Evolutionary conservation across 2,797 vertebrate genomes (phyloP), one percentile per base, ranked within the genome.

Genomic region (Sebastes elongatus): DNA sequence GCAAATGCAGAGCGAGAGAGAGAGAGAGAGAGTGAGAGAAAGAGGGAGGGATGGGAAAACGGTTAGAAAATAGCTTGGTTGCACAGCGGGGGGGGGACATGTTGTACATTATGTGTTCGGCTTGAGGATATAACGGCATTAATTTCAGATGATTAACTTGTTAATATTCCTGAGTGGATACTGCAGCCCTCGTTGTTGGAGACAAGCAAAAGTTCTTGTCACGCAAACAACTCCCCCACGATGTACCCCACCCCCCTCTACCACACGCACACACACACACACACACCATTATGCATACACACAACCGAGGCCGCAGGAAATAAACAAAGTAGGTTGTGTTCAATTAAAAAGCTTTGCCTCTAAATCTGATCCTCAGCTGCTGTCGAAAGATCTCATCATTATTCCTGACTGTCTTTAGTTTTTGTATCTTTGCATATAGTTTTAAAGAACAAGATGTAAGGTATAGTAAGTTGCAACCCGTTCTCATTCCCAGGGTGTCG

Each of bases 61-160:
- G 20, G 82, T 78, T 83, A 14, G 80, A 74, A 80, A 83, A 79
- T 79, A 60, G 82, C 72, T 84, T 74, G 72, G 76, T 68, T 30
- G 74, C 68, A 52, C 81, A 66, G 83, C 59, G 32, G 81, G 63
- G 2, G 16, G 60, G 56, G 8, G 10, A 4, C 35, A 22, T 69
- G 59, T 65, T 74, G 77, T 71, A 67, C 69, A 65, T 82, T 80
- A 61, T 85, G 80, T 78, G 76, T 88, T 86, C 90, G 87, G 88
- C 92, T 86, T 72, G 74, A 84, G 90, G 92, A 87, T 68, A 87
- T 81, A 81, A 78, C 81, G 35, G 79, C 78, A 78, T 93, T 94
- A 87, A 93, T 95, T 95, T 93, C 90, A 93, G 84, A 92, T 91
- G 90, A 95, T 94, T 94, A 92, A 94, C 88, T 93, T 90, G 86